Conservation (phyloP, 1,140 invertebrate genomes). For the Phocides pigmalion region DNA sequence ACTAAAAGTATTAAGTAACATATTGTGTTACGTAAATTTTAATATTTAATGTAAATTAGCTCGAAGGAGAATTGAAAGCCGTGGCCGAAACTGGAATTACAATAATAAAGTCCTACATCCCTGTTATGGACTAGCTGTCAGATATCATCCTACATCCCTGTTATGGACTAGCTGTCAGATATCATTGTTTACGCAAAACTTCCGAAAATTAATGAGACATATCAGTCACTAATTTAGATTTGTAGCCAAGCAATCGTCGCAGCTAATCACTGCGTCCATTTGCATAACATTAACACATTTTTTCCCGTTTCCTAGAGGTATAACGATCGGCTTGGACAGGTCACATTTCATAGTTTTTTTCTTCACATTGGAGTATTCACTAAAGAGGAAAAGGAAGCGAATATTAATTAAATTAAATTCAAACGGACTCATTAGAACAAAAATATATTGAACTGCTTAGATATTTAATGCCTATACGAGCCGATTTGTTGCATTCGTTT, state of each 20-base stretch:
- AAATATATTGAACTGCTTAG: not conserved
- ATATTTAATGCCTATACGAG: not conserved
- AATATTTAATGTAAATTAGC: no score
- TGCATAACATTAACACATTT: slow-evolving; percentile 1
- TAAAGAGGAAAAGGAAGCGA: slow-evolving; percentile 1
- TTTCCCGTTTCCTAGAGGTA: not conserved
- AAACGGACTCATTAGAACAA: not conserved
- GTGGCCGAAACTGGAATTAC: no score
- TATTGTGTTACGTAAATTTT: no score
- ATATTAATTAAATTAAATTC: not conserved
- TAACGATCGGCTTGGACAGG: not conserved
- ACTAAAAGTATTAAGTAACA: no score
- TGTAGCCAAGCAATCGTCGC: not conserved
- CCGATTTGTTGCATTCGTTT: not conserved
- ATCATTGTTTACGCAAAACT: not conserved
- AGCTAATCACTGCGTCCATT: not conserved
- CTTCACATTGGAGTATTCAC: not conserved
- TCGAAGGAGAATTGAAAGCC: no score
- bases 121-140: slow-evolving; percentile 7
- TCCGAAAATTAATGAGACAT: slow-evolving; percentile 3
- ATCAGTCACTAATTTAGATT: slow-evolving; percentile 2
- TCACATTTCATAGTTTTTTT: not conserved
- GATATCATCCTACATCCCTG: slow-evolving; percentile 19
- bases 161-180: slow-evolving; percentile 3
- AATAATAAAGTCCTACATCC: no score